Conservation (phyloP, 2,113 vertebrate genomes). For the Rutilus rutilus region DNA sequence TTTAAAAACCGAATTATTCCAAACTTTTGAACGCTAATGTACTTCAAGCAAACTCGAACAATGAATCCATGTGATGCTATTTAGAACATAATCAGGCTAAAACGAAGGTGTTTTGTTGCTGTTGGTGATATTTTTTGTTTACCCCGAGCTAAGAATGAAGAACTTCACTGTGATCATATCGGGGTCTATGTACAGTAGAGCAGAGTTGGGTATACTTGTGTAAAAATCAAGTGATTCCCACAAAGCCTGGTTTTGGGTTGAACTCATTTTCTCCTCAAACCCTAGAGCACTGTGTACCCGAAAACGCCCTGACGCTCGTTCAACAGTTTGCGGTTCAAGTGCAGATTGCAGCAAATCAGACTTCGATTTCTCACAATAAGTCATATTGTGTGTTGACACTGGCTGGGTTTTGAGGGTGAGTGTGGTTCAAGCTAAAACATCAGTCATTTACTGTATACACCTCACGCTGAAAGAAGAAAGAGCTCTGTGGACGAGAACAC, state of each 20-base stretch:
- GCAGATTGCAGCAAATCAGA: background rate
- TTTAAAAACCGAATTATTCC: background rate
- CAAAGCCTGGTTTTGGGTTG: background rate
- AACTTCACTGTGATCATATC: background rate
- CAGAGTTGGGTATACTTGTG: background rate
- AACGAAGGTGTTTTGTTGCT: no score
- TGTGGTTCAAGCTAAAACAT: background rate
- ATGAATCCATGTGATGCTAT: background rate
- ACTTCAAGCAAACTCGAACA: background rate
- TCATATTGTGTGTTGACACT: conserved; percentile 21
- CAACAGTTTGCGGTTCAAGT: background rate
- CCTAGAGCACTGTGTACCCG: background rate
- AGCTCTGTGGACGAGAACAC: background rate
- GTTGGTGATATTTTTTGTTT: no score
- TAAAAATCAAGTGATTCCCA: background rate
- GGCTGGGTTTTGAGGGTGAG: conserved; percentile 8
- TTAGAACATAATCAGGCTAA: background rate
- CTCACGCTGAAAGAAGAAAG: background rate
- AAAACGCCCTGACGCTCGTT: background rate
- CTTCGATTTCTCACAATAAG: conserved; percentile 9
- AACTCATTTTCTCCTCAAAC: background rate
- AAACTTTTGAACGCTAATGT: background rate
- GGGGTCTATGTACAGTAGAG: background rate
- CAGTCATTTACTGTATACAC: conserved; percentile 3
- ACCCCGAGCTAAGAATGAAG: background rate